Evolutionary conservation across 2,797 vertebrate species (phyloP).

Genomic region (Rousettus madagascariensis): DNA sequence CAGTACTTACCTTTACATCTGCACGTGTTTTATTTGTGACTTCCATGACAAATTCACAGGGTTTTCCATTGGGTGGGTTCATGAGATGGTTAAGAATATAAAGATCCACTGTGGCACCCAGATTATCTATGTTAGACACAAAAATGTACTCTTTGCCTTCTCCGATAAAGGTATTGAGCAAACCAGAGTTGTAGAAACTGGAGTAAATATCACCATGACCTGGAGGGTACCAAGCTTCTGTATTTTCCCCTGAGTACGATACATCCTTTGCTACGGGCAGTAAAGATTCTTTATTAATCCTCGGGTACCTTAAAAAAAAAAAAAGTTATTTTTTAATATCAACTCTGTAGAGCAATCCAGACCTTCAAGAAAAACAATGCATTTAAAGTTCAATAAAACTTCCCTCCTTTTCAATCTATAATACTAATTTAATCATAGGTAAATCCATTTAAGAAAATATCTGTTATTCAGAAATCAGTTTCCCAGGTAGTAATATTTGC

Average conservation of each 20-base stretch:
- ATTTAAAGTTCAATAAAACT: constrained; percentile 45
- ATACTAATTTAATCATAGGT: constrained; percentile 12
- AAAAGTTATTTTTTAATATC: not conserved
- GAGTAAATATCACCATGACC: constrained; percentile 96
- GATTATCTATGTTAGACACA: constrained; percentile 98
- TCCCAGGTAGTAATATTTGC: not conserved
- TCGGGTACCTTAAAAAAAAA: constrained; percentile 89
- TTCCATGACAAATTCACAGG: constrained; percentile 99
- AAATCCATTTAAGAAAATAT: constrained; percentile 44
- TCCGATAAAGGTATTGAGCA: constrained; percentile 91
- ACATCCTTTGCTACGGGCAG: constrained; percentile 92
- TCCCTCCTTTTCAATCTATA: not conserved
- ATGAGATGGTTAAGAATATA: constrained; percentile 96
- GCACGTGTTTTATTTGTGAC: constrained; percentile 98
- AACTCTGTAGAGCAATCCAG: not conserved
- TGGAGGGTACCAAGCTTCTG: constrained; percentile 96
- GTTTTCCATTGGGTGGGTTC: constrained; percentile 92
- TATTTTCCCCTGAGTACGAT: constrained; percentile 89
- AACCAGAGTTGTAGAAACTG: constrained; percentile 95
- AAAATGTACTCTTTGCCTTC: constrained; percentile 98
- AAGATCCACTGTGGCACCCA: constrained; percentile 98
- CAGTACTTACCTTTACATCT: constrained; percentile 92
- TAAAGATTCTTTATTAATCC: constrained; percentile 97
- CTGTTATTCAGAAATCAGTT: not conserved
- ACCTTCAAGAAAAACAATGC: constrained; percentile 22